Evolutionary conservation across 37 sponge, comb jelly and placozoan species (phyloP), one percentile per base, ranked within the genome.

Genomic region (Geodia barretti): DNA sequence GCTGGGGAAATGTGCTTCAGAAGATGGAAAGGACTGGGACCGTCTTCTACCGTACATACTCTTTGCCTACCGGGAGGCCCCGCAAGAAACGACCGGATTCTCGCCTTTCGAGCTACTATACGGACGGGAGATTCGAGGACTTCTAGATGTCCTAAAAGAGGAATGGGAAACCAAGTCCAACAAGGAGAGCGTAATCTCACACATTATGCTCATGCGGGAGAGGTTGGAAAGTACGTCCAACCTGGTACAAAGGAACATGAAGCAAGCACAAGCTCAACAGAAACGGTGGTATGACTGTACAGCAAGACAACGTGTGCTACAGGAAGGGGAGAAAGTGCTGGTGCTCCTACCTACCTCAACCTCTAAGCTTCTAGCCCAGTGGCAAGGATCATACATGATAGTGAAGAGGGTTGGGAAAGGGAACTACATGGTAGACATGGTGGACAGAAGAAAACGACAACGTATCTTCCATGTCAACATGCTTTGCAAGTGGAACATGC

Each of bases 61-160:
- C n/a, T n/a, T n/a, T n/a, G n/a, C n/a, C n/a, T n/a, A n/a, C n/a
- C n/a, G n/a, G n/a, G n/a, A n/a, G 77, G 62, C 39, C n/a, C 77
- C 61, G 14, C 77, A 58, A 39, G 32, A 43, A 25, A 41, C 71
- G 21, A 1, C 60, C 21, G 79, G 74, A 0, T 77, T 86, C 29
- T 25, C 64, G 34, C 87, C 87, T 8, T 87, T 87, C 60, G 88
- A 87, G 70, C 69, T 87, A 20, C 59, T 79, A 33, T 75, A 79
- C 80, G 77, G 83, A 60, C 33, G 82, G 3, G 35, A 30, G 31
- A 77, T 81, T 29, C 72, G 88, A 11, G 79, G 89, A 42, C 83
- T 75, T 3, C 82, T 88, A 32, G 83, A 88, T n/a, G 60, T 88
- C 21, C 25, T 82, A 25, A 75, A 76, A 40, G 88, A 88, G 38